These are phyloP conservation scores for Morone chrysops DNA, from an alignment of 2,113 vertebrate genomes.

Conservation along the genomic window DNA sequence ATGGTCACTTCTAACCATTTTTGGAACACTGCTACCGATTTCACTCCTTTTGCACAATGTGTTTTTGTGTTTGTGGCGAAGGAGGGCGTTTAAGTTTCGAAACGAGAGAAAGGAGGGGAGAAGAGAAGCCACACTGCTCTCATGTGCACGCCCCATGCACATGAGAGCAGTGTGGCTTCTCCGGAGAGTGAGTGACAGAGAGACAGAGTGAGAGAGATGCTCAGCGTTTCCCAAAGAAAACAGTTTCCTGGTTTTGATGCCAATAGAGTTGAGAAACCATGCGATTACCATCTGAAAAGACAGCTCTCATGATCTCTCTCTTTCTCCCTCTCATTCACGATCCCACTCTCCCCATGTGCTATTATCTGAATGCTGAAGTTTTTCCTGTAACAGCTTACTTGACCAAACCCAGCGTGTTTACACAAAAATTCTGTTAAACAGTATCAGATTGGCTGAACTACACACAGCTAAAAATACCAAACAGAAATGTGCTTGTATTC, in stretches of 20 bases:
- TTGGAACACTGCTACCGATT: slow-evolving; percentile 10
- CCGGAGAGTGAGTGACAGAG: slow-evolving; percentile 43
- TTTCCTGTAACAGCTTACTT: slow-evolving; percentile 35
- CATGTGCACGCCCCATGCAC: slow-evolving; percentile 1
- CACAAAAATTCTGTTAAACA: slow-evolving; percentile 43
- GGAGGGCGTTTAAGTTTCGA: slow-evolving; percentile 42
- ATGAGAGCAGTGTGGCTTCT: slow-evolving; percentile 54
- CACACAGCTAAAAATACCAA: slow-evolving; percentile 66
- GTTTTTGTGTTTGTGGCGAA: slow-evolving; percentile 62
- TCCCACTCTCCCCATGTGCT: slow-evolving; percentile 32
- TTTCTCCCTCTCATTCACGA: slow-evolving; percentile 29
- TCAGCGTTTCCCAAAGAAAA: slow-evolving; percentile 79
- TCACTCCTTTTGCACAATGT: slow-evolving; percentile 53
- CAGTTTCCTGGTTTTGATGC: slow-evolving; percentile 72
- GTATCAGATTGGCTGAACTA: slow-evolving; percentile 65
- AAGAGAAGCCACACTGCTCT: neutral
- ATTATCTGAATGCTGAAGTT: slow-evolving; percentile 62
- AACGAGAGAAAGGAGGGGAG: slow-evolving; percentile 43
- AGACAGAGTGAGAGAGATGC: slow-evolving; percentile 42
- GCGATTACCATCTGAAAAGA: slow-evolving; percentile 81
- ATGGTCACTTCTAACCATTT: slow-evolving; percentile 37
- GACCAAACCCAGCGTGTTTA: slow-evolving; percentile 44
- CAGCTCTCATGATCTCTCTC: slow-evolving; percentile 32
- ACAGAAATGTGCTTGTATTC: slow-evolving; percentile 47
- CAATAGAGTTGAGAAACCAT: slow-evolving; percentile 71